Evolutionary conservation across 2,888 invertebrate genomes (phyloP).

Genomic region (Chymomyza caudatula): DNA sequence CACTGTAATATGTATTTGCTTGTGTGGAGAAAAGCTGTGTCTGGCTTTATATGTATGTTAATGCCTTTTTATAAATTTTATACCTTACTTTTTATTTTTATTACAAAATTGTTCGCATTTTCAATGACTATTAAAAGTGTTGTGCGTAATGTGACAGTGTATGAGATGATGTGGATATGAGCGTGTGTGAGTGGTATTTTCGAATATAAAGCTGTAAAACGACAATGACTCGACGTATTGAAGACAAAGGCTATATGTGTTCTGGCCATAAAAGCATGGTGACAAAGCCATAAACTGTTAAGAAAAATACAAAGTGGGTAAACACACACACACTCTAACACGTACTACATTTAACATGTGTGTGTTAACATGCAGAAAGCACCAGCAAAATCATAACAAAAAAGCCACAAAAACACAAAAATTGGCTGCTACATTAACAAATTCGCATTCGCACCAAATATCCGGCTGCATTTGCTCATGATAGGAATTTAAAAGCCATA

Average conservation of each 20-base stretch:
- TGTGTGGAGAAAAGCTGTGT: background rate
- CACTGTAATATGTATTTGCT: background rate
- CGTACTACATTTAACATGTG: background rate
- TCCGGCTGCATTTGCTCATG: slow-evolving; percentile 13
- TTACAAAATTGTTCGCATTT: slow-evolving; percentile 22
- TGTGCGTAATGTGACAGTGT: slow-evolving; percentile 18
- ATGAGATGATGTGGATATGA: background rate
- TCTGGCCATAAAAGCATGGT: slow-evolving; percentile 39
- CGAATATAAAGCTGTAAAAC: slow-evolving; percentile 37
- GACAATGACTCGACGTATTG: slow-evolving; percentile 29
- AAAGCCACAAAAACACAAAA: slow-evolving; percentile 9
- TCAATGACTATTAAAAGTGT: slow-evolving; percentile 47
- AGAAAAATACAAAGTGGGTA: slow-evolving; percentile 29
- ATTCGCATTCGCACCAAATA: slow-evolving; percentile 5
- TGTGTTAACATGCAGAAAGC: background rate
- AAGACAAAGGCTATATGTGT: slow-evolving; percentile 33
- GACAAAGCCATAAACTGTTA: slow-evolving; percentile 50
- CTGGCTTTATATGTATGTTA: slow-evolving; percentile 19
- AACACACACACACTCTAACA: background rate
- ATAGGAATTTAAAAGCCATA: slow-evolving; percentile 11
- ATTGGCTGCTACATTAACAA: slow-evolving; percentile 29
- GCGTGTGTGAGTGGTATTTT: slow-evolving; percentile 1
- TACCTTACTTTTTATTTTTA: slow-evolving; percentile 28
- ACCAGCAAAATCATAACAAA: background rate
- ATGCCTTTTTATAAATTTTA: slow-evolving; percentile 42